phyloP scores from a whole-genome alignment of 2,797 vertebrate genomes.

The Sebastes baramenuke region DNA sequence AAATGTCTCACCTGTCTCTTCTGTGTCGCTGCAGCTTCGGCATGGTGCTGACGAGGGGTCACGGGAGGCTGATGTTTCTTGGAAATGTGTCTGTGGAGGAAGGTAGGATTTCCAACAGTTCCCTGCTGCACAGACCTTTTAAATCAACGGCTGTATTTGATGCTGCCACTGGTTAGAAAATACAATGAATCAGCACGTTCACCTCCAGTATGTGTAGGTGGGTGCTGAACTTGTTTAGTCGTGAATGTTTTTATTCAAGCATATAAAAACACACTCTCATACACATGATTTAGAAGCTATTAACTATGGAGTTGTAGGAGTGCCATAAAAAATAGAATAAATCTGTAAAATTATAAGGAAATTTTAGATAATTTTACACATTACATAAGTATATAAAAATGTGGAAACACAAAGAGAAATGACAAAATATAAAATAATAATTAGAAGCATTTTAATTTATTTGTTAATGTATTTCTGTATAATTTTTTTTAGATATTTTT shows the following conservation, averaged over 20 bases:
- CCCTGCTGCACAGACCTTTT: background rate
- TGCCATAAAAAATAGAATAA: background rate
- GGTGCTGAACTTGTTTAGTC: background rate
- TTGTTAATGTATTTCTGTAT: background rate
- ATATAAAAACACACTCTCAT: background rate
- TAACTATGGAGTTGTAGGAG: background rate
- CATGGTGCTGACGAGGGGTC: slow-evolving; percentile 90
- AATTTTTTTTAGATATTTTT: background rate
- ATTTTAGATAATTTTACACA: background rate
- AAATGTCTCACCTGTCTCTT: background rate
- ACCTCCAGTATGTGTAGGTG: background rate
- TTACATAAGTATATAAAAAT: background rate
- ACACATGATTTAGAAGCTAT: background rate
- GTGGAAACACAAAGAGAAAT: background rate
- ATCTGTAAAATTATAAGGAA: background rate
- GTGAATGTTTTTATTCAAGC: background rate
- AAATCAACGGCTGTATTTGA: background rate
- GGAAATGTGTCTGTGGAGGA: slow-evolving; percentile 95
- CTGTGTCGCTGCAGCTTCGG: slow-evolving; percentile 84
- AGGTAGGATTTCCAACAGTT: slow-evolving; percentile 79
- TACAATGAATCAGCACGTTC: background rate
- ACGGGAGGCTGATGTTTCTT: slow-evolving; percentile 86
- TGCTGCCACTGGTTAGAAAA: background rate
- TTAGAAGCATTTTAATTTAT: background rate
- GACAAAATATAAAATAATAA: background rate